Evolutionary conservation across 2,888 invertebrate species (phyloP).

Genomic region (Tetheella fluctuosa): DNA sequence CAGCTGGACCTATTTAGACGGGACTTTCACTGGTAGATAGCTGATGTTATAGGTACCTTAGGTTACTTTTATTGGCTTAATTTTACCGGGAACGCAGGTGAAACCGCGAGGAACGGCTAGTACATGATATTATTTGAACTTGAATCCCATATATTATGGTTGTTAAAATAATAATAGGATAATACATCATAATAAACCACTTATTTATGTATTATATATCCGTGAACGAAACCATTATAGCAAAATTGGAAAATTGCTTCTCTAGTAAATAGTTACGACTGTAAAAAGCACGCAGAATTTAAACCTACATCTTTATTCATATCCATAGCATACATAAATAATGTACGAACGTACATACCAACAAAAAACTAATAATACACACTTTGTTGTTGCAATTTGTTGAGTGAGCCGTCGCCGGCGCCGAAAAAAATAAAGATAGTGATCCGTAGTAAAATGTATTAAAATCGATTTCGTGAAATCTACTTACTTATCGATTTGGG

Average conservation of each 20-base stretch:
- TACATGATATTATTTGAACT: too few species aligned
- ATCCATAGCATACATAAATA: background rate
- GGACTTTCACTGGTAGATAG: too few species aligned
- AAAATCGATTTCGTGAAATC: background rate
- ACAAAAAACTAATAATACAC: background rate
- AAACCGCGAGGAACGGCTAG: too few species aligned
- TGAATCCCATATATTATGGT: too few species aligned
- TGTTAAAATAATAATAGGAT: background rate
- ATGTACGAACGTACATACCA: background rate
- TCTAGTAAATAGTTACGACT: background rate
- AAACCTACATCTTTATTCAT: background rate
- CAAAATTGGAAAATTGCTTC: background rate
- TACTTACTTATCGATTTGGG: too few species aligned
- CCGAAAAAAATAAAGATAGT: background rate
- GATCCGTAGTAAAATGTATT: conserved; percentile 9
- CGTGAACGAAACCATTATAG: background rate
- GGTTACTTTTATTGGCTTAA: too few species aligned
- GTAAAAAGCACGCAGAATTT: background rate
- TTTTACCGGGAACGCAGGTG: too few species aligned
- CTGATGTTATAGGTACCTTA: too few species aligned
- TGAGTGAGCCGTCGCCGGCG: background rate
- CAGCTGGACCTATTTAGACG: too few species aligned
- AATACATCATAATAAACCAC: background rate
- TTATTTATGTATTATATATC: background rate
- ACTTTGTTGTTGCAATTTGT: conserved; percentile 2